Evolutionary conservation across 2,888 invertebrate genomes (phyloP), one percentile per base, ranked within the genome.

Genomic region (Dicyrtoma fusca): DNA sequence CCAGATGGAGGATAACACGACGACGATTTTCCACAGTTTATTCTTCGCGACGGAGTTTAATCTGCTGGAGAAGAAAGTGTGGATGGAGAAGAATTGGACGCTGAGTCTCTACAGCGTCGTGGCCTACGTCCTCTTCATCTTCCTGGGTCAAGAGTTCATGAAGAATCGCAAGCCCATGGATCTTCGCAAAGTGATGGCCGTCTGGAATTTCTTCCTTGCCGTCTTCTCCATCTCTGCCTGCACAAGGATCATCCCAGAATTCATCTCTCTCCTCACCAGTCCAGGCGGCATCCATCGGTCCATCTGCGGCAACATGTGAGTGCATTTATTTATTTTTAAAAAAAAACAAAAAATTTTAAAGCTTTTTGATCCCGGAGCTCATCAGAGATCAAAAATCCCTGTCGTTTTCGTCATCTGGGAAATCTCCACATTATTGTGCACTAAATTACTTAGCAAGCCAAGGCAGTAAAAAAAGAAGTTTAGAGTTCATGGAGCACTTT

Each of bases 1-100:
- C 1, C 45, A 74, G 74, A 69, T 74, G 72, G 68, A 72, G 23
- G 72, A 72, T n/a, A 59, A 70, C 23, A 49, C 26, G 10, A 45
- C 51, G 23, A 69, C 69, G 13, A 49, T 62, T 8, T 51, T 69
- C 25, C 64, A 51, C 47, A 44, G n/a, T 51, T 21, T 51, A 8
- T 62, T 77, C 6, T 44, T 78, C 13, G 71, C 75, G 23, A 68
- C 71, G 0, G 91, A 93, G 83, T 97, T 97, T 85, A 92, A 93
- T 83, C 94, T 95, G 82, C 89, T 91, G 82, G 89, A 91, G 81
- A 92, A 94, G 81, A 89, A 92, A 83, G 89, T 90, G 85, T 97
- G 97, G 95, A 97, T 98, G 95, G 89, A 91, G 80, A 90, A 92
- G 82, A 94, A 98, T 84, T 98, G 98, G 98, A 94, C 93, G 72